Evolutionary conservation across 2,888 invertebrate species (phyloP).

Genomic region (Drosophila limbata): DNA sequence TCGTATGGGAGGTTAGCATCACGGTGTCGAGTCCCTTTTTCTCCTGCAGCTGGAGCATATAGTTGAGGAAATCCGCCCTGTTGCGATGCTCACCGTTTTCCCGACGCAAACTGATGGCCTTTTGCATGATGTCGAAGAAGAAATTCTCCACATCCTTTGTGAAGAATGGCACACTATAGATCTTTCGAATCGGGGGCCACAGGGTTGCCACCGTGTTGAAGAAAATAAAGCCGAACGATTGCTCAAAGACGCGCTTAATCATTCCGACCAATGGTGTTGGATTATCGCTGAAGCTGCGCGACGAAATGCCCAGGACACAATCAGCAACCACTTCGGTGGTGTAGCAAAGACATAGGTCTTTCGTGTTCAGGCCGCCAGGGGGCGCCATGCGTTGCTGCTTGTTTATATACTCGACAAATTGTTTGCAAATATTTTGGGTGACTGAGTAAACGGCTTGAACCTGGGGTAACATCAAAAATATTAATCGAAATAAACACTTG

Average conservation of each 20-base stretch:
- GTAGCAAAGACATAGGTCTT: constrained; percentile 82
- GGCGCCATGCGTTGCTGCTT: constrained; percentile 68
- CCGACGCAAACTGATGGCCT: constrained; percentile 70
- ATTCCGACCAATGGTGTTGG: constrained; percentile 77
- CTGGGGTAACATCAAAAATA: constrained; percentile 41
- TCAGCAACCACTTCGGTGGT: constrained; percentile 85
- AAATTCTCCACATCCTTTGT: constrained; percentile 87
- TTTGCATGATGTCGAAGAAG: constrained; percentile 73
- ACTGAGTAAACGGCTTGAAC: constrained; percentile 86
- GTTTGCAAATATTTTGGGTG: constrained; percentile 84
- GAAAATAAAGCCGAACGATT: constrained; percentile 64
- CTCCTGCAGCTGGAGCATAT: constrained; percentile 80
- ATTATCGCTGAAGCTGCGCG: constrained; percentile 82
- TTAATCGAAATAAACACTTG: neutral
- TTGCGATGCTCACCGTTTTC: constrained; percentile 44
- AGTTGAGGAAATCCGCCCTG: constrained; percentile 82
- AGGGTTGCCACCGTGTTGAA: constrained; percentile 68
- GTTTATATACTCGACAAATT: constrained; percentile 84
- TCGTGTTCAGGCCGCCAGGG: constrained; percentile 84
- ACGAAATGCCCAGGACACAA: constrained; percentile 85
- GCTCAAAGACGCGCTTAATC: constrained; percentile 77
- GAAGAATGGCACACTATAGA: constrained; percentile 67
- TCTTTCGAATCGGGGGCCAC: constrained; percentile 71
- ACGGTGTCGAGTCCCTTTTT: constrained; percentile 70
- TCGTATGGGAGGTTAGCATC: constrained; percentile 76